phyloP scores from a whole-genome alignment of 2,113 vertebrate species.

The Xenopus tropicalis region UCB_Xtro_10.0 CM004444.2:38085501-38086000 shows the following conservation, averaged over 20 bases:
- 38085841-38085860: not conserved
- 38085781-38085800: not conserved
- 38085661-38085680: conserved; percentile 37
- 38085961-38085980: too few species aligned
- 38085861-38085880: not conserved
- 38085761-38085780: not conserved
- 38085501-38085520: conserved; percentile 33
- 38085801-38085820: not conserved
- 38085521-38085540: conserved; percentile 30
- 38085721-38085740: conserved; percentile 28
- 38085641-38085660: conserved; percentile 23
- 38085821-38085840: not conserved
- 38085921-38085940: too few species aligned
- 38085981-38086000: too few species aligned
- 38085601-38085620: conserved; percentile 22
- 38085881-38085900: too few species aligned
- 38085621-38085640: conserved; percentile 31
- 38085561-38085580: conserved; percentile 27
- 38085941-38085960: too few species aligned
- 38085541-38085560: conserved; percentile 41
- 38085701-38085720: conserved; percentile 23
- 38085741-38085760: conserved; percentile 16
- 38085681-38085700: conserved; percentile 26
- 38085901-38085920: too few species aligned
- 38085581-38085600: conserved; percentile 40